Conservation (phyloP, 2,113 vertebrate genomes). For the Sander vitreus region DNA sequence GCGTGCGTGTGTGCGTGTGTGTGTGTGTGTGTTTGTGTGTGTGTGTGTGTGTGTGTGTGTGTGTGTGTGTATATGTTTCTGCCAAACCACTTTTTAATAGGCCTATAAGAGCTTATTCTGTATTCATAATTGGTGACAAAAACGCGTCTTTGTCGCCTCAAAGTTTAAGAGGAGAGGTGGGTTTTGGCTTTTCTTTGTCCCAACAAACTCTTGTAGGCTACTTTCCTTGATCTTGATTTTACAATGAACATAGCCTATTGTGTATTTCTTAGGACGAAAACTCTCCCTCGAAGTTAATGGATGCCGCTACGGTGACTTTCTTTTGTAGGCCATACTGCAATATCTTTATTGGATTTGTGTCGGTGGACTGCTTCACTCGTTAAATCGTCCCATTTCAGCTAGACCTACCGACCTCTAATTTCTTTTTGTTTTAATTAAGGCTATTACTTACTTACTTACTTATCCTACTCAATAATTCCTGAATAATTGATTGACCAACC, state of each 20-base stretch:
- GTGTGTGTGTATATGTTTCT: constrained; percentile 8
- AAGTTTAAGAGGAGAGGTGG: not conserved
- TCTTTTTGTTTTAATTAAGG: too few relatives aligned
- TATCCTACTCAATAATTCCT: too few relatives aligned
- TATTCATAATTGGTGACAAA: not conserved
- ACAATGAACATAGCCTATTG: not conserved
- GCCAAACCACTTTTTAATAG: not conserved
- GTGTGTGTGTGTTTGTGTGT: constrained; percentile 12
- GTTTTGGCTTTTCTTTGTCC: not conserved
- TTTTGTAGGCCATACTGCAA: too few relatives aligned
- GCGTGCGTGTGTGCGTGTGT: not conserved
- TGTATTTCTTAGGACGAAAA: not conserved
- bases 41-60: not conserved
- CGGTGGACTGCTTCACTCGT: too few relatives aligned
- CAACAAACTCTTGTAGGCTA: not conserved
- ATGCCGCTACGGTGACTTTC: not conserved
- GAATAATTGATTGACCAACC: too few relatives aligned
- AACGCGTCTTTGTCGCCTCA: not conserved
- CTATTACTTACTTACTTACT: too few relatives aligned
- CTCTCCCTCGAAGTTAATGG: not conserved
- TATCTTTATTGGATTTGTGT: too few relatives aligned
- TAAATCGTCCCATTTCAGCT: too few relatives aligned
- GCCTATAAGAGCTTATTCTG: not conserved
- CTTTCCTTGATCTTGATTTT: not conserved
- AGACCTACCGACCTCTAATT: too few relatives aligned